These are phyloP conservation scores for Proctacanthus coquilletti DNA, from an alignment of 1,140 invertebrate species.

Conservation along the genomic window DNA sequence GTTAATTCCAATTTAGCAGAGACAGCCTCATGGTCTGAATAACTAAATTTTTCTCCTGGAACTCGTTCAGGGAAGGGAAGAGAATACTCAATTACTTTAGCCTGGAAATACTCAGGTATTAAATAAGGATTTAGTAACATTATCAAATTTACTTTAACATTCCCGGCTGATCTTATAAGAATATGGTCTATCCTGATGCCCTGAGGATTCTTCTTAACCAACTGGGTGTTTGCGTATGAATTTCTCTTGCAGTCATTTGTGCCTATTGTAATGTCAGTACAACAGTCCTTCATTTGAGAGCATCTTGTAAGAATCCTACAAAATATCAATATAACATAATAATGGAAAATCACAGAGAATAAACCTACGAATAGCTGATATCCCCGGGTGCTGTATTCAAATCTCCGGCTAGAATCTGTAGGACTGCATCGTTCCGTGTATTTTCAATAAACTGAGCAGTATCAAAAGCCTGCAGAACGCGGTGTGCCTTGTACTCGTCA, in stretches of 20 bases:
- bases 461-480: constrained; percentile 84
- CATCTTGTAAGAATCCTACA: constrained; percentile 20
- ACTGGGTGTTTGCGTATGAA: constrained; percentile 50
- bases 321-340: constrained; percentile 13
- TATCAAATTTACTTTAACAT: not conserved
- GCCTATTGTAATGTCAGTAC: constrained; percentile 29
- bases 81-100: constrained; percentile 42
- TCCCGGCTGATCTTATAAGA: constrained; percentile 45
- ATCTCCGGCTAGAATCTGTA: constrained; percentile 80
- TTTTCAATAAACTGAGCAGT: constrained; percentile 83
- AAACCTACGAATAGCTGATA: constrained; percentile 53
- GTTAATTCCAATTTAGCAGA: constrained; percentile 35
- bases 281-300: constrained; percentile 34
- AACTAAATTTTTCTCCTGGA: constrained; percentile 55
- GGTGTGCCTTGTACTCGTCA: constrained; percentile 81
- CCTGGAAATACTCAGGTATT: constrained; percentile 29
- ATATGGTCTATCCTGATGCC: constrained; percentile 89
- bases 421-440: constrained; percentile 60
- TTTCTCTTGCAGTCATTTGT: constrained; percentile 74
- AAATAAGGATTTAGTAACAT: not conserved
- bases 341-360: too few species aligned
- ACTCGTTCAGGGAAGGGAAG: constrained; percentile 59
- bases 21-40: constrained; percentile 89
- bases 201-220: constrained; percentile 40
- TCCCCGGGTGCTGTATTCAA: constrained; percentile 80